Base-by-base conservation (phyloP, 2,797 vertebrate species). In the Cirrhinus molitorella region DNA sequence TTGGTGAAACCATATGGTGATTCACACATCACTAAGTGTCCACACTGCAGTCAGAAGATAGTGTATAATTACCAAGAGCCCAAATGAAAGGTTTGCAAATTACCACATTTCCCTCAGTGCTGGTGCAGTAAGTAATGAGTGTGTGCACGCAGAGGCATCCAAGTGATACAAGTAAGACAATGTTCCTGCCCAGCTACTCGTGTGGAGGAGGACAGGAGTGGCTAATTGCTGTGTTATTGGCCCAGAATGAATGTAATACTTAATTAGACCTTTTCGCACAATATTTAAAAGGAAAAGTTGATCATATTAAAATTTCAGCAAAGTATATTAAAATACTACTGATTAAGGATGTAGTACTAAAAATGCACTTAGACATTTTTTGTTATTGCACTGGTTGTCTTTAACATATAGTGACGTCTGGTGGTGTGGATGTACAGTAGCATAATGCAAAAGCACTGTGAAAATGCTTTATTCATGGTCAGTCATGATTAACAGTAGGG, bases 21-120 rank as follows among this genome's bases (percentile, higher is more conserved):
- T 82, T 81, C 59, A 61, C 71, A 53, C 7, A 66, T 81, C 79
- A 84, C 45, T 82, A 79, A 28, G 66, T 70, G 57, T 85, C 81
- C 72, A 65, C 45, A 71, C 75, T 73, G 67, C 81, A 73, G 84
- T 85, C 84, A 86, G 40, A 87, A 84, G 81, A 88, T 87, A 87
- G 79, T 28, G 21, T 87, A 61, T 84, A 87, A 88, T 88, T 88
- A 87, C 81, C 66, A 87, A 74, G 53, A 83, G 47, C 40, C 68
- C 47, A 84, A 86, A 84, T 86, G 79, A 81, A 82, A 76, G 81
- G 53, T 85, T 70, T 53, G 84, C 17, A 87, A 86, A 88, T 83
- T 80, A 85, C 72, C 78, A 80, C 70, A 45, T 82, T 83, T 84
- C 51, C 71, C 85, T 80, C 75, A 82, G 83, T 81, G 80, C 85